Percentiles rank a stretch among this genome's conserved stretches.
These are phyloP conservation scores for Euura saliciscinereae DNA, from an alignment of 1,140 invertebrate species.

Conservation along the genomic window DNA sequence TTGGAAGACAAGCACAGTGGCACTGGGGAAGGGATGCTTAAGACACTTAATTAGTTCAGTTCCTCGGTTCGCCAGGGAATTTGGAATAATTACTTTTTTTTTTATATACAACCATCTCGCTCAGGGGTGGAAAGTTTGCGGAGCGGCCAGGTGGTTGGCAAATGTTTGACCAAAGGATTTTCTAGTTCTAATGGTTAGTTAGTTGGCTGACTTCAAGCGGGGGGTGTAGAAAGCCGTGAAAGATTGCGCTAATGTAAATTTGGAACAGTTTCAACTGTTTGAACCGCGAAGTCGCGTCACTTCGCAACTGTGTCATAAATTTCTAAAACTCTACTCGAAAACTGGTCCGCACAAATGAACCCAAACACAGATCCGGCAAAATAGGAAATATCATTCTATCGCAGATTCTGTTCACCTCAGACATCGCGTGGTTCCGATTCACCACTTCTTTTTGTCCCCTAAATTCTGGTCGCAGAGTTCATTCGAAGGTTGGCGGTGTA, in stretches of 20 bases:
- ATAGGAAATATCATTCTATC: no score
- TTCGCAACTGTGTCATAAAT: no score
- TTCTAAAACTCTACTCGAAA: no score
- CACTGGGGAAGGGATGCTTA: not conserved
- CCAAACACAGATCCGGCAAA: no score
- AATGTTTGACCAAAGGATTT: slow-evolving; percentile 3
- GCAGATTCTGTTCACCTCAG: no score
- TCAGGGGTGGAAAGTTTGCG: not conserved
- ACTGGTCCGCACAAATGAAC: no score
- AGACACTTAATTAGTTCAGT: not conserved
- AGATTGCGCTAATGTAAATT: slow-evolving; percentile 1
- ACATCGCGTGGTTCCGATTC: no score
- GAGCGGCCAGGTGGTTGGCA: not conserved
- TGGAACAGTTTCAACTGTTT: not conserved
- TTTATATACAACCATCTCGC: not conserved
- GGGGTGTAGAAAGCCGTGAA: not conserved
- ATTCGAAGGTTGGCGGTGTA: not conserved
- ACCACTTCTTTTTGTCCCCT: no score
- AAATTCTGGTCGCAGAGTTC: not conserved
- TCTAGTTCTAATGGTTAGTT: not conserved
- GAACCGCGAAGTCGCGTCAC: no score
- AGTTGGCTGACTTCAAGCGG: no score
- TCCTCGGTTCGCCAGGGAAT: not conserved
- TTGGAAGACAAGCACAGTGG: not conserved
- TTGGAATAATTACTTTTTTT: not conserved